Evolutionary conservation across 2,888 invertebrate species (phyloP).

Genomic region (Andrena fulva): DNA sequence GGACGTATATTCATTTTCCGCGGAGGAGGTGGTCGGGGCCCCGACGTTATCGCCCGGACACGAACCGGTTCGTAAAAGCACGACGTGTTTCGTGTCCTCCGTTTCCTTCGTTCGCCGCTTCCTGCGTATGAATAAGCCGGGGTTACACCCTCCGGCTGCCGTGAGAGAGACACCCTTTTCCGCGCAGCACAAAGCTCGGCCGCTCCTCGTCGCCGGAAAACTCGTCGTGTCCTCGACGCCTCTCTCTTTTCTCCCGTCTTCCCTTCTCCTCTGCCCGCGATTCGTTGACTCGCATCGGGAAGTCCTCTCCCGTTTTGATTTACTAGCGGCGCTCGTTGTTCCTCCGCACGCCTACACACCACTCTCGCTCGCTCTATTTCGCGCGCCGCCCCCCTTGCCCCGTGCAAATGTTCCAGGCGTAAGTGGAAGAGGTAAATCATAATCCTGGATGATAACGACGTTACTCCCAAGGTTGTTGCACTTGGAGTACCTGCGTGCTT

Average conservation of each 20-base stretch:
- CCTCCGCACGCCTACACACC: conserved; percentile 60
- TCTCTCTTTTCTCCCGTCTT: conserved; percentile 51
- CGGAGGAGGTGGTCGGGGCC: conserved; percentile 37
- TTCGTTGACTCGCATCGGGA: conserved; percentile 59
- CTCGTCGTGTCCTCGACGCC: conserved; percentile 68
- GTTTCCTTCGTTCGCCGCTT: conserved; percentile 80
- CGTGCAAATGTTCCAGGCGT: conserved; percentile 38
- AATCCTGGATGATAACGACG: no score
- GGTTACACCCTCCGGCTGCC: conserved; percentile 81
- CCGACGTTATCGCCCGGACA: conserved; percentile 67
- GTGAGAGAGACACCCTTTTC: conserved; percentile 80
- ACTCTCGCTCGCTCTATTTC: conserved; percentile 59
- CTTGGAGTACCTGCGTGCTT: no score
- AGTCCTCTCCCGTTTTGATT: conserved; percentile 75
- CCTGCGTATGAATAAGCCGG: conserved; percentile 83
- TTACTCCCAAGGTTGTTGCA: no score
- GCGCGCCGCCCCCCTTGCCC: conserved; percentile 5
- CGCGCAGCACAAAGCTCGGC: conserved; percentile 70
- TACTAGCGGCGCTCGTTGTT: conserved; percentile 72
- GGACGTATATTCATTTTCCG: conserved; percentile 53
- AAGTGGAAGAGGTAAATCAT: no score
- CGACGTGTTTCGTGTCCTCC: conserved; percentile 70
- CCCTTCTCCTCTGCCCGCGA: conserved; percentile 38
- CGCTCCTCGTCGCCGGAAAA: conserved; percentile 75
- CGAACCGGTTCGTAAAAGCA: conserved; percentile 62